Evolutionary conservation across 2,797 vertebrate species (phyloP).

Genomic region (Amazona ochrocephala): DNA sequence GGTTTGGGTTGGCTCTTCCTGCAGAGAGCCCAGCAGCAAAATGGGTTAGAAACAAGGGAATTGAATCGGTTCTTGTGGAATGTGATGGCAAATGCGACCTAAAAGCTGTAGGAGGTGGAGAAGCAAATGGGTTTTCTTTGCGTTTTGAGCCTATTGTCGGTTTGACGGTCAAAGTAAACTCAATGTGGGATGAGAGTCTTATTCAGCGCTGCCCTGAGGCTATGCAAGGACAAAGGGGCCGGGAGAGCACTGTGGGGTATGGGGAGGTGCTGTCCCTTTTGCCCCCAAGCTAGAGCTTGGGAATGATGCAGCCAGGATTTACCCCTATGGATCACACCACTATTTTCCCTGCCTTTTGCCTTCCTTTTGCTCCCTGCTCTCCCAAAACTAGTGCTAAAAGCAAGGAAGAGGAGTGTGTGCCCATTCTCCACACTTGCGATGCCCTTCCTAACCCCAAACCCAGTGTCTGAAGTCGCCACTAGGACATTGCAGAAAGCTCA

Average conservation of each 20-base stretch:
- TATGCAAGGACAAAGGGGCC: not conserved
- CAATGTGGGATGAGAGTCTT: not conserved
- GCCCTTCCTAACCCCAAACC: not conserved
- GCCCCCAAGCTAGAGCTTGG: not conserved
- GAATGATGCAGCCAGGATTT: not conserved
- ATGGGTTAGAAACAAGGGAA: not conserved
- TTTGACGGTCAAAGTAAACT: not conserved
- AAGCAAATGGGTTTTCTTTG: not conserved
- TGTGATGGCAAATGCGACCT: not conserved
- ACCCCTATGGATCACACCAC: accelerated
- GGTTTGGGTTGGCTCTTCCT: not conserved
- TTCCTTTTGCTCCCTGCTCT: not conserved
- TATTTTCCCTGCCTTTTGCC: not conserved
- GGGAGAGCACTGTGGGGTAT: not conserved
- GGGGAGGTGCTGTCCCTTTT: not conserved
- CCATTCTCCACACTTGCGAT: not conserved
- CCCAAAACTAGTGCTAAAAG: not conserved
- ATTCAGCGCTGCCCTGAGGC: not conserved
- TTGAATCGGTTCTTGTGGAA: not conserved
- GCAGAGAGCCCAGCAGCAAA: not conserved
- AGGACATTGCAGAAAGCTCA: accelerated
- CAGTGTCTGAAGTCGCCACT: accelerated
- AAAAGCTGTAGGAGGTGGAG: not conserved
- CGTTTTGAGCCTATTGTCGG: not conserved
- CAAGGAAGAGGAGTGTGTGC: accelerated